These are phyloP conservation scores for Carollia perspicillata DNA, from an alignment of 2,113 vertebrate species.

Conservation along the genomic window DNA sequence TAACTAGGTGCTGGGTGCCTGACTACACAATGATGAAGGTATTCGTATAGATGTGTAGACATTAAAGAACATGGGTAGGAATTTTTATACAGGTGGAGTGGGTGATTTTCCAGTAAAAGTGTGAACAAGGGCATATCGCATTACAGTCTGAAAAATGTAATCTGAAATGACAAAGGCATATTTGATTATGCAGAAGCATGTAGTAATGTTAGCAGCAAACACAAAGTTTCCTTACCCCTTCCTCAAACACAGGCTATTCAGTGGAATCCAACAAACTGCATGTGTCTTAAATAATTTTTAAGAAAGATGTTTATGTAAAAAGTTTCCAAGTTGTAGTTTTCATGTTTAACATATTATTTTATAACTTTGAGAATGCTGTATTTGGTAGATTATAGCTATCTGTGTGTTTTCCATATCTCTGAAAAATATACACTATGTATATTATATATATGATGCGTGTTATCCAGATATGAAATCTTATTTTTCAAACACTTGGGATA, in stretches of 20 bases:
- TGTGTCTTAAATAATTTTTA: neutral
- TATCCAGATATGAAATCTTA: neutral
- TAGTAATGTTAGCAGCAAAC: neutral
- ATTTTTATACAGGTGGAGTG: neutral
- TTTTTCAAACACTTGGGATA: neutral
- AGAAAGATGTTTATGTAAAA: neutral
- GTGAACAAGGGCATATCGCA: neutral
- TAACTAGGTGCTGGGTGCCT: neutral
- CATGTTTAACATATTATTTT: neutral
- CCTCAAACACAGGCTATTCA: neutral
- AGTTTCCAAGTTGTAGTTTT: neutral
- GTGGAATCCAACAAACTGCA: neutral
- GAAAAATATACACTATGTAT: neutral
- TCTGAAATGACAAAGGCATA: conserved; percentile 41
- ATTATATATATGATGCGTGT: neutral
- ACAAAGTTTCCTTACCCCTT: neutral
- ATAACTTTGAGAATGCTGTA: neutral
- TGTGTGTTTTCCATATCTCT: neutral
- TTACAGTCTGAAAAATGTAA: neutral
- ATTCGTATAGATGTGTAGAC: neutral
- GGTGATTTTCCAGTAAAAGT: conserved; percentile 22
- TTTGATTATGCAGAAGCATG: neutral
- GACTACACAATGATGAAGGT: conserved; percentile 18
- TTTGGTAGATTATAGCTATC: neutral
- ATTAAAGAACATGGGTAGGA: neutral